Conservation (phyloP, 1,140 invertebrate species). For the Solen grandis region DNA sequence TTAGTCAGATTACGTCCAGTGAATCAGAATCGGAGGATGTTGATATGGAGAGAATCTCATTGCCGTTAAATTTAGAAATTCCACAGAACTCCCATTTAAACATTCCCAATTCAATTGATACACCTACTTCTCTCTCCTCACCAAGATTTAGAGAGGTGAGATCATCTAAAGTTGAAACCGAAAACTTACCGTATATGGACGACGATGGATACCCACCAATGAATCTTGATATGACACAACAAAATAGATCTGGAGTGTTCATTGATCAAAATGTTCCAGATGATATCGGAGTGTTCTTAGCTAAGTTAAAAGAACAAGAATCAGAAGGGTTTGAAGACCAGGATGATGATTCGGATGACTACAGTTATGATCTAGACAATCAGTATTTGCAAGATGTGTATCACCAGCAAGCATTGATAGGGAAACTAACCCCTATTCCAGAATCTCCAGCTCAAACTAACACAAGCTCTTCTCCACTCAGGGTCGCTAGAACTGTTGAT, state of each 20-base stretch:
- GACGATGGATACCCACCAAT: constrained; percentile 72
- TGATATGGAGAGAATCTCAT: constrained; percentile 12
- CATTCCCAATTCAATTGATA: constrained; percentile 29
- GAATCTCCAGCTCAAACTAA: constrained; percentile 67
- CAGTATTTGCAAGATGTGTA: constrained; percentile 19
- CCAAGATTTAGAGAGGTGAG: constrained; percentile 61
- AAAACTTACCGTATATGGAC: constrained; percentile 59
- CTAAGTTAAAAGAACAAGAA: constrained; percentile 30
- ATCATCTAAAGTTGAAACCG: constrained; percentile 5
- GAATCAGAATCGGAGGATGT: constrained; percentile 65
- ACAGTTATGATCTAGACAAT: not conserved
- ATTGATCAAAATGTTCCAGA: constrained; percentile 39
- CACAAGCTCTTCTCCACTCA: constrained; percentile 28
- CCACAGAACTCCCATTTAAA: constrained; percentile 15
- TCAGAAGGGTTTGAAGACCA: constrained; percentile 7
- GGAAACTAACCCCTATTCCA: constrained; percentile 71
- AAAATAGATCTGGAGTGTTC: constrained; percentile 48
- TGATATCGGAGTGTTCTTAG: constrained; percentile 40
- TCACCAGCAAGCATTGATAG: constrained; percentile 57
- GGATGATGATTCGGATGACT: constrained; percentile 11
- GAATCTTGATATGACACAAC: constrained; percentile 73
- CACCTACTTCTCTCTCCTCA: constrained; percentile 45
- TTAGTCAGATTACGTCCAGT: constrained; percentile 51
- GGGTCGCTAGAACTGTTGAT: constrained; percentile 57
- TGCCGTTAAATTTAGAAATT: constrained; percentile 10